phyloP scores from a whole-genome alignment of 2,888 invertebrate species.

The Eretmocerus hayati region DNA sequence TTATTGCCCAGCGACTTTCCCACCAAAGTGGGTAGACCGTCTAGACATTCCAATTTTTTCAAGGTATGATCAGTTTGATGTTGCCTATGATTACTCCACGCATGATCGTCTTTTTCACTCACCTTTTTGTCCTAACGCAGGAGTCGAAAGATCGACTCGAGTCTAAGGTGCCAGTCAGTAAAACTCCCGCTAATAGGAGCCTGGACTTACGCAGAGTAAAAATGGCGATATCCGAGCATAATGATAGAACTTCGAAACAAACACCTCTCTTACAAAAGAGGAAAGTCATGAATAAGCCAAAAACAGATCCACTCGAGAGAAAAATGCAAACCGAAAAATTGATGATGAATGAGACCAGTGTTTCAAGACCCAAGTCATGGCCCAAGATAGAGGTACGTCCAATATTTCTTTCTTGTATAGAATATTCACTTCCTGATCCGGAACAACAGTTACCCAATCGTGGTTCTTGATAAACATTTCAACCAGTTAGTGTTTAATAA shows the following conservation, averaged over 20 bases:
- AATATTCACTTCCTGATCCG: no score
- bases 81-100: neutral
- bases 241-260: slow-evolving; percentile 37
- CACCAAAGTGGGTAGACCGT: slow-evolving; percentile 42
- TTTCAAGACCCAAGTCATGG: slow-evolving; percentile 42
- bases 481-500: no score
- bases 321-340: slow-evolving; percentile 39
- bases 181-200: slow-evolving; percentile 35
- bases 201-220: slow-evolving; percentile 45
- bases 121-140: no score
- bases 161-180: slow-evolving; percentile 32
- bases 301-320: slow-evolving; percentile 42
- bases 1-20: slow-evolving; percentile 45
- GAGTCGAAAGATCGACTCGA: slow-evolving; percentile 30
- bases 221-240: slow-evolving; percentile 45
- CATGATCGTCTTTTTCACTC: no score
- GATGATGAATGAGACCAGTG: slow-evolving; percentile 25
- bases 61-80: slow-evolving; percentile 27
- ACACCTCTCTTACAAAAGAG: slow-evolving; percentile 30
- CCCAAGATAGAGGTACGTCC: slow-evolving; percentile 40
- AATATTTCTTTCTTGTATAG: neutral
- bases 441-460: no score
- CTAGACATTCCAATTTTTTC: slow-evolving; percentile 39
- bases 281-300: slow-evolving; percentile 36
- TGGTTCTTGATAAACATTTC: no score